These are phyloP conservation scores for Isichthys henryi DNA, from an alignment of 2,113 vertebrate species.

Conservation along the genomic window DNA sequence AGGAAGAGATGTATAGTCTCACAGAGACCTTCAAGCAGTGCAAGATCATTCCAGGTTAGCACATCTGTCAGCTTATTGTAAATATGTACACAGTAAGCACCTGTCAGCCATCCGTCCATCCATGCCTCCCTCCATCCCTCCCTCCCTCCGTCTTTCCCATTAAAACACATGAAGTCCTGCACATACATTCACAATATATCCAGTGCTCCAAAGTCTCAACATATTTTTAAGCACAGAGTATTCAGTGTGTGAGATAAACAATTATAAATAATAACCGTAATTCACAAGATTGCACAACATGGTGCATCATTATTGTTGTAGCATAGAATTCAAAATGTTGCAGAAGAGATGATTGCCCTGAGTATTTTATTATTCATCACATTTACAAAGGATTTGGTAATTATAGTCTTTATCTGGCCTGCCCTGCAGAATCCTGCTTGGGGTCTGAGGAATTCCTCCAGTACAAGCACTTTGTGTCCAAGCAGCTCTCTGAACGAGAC, in stretches of 20 bases:
- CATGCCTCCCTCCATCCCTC: background rate
- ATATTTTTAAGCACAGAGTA: background rate
- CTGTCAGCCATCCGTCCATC: background rate
- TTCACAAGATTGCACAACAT: background rate
- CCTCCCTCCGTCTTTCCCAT: background rate
- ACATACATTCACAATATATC: background rate
- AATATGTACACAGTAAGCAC: background rate
- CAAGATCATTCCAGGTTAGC: slow-evolving; percentile 86
- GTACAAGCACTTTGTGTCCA: slow-evolving; percentile 84
- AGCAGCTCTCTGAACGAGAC: slow-evolving; percentile 72
- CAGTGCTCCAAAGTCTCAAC: background rate
- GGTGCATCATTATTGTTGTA: background rate
- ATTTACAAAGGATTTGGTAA: background rate
- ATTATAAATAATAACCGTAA: background rate
- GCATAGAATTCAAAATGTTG: background rate
- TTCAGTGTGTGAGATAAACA: background rate
- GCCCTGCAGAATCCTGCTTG: slow-evolving; percentile 70
- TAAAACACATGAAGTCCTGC: background rate
- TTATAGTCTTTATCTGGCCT: background rate
- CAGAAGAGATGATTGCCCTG: background rate
- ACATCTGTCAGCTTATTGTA: background rate
- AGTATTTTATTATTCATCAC: background rate
- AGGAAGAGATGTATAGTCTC: slow-evolving; percentile 93
- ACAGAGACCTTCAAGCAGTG: slow-evolving; percentile 80
- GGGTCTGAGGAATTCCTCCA: slow-evolving; percentile 84